Conservation (phyloP, 1,140 invertebrate genomes). For the Diabrotica undecimpunctata region DNA sequence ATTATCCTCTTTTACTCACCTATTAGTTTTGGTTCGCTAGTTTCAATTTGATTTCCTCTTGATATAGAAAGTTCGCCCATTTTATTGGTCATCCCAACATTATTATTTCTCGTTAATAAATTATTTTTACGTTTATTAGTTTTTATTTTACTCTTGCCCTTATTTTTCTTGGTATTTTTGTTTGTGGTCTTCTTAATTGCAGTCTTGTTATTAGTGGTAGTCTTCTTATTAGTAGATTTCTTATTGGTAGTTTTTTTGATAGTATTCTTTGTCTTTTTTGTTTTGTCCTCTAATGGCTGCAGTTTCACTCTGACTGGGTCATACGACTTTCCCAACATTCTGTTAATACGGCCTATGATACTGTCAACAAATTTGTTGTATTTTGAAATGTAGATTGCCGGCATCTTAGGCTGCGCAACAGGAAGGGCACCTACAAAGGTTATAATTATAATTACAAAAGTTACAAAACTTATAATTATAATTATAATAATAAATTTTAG, state of each 20-base stretch:
- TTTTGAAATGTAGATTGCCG: slow-evolving; percentile 68
- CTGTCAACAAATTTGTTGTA: slow-evolving; percentile 81
- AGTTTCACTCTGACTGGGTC: slow-evolving; percentile 78
- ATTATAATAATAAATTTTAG: too few species aligned
- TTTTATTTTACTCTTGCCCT: slow-evolving; percentile 31
- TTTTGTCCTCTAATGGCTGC: slow-evolving; percentile 52
- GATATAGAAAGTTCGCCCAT: slow-evolving; percentile 32
- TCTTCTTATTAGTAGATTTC: slow-evolving; percentile 30
- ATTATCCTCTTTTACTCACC: slow-evolving; percentile 1
- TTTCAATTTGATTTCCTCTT: slow-evolving; percentile 14
- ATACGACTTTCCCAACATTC: slow-evolving; percentile 69
- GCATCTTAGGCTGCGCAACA: slow-evolving; percentile 47
- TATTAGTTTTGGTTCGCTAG: not conserved
- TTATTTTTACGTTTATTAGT: slow-evolving; percentile 8
- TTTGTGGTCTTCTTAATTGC: slow-evolving; percentile 28
- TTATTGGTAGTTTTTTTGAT: slow-evolving; percentile 10
- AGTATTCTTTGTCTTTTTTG: slow-evolving; percentile 27
- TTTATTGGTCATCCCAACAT: slow-evolving; percentile 28
- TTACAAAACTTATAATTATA: too few species aligned
- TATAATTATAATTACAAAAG: too few species aligned
- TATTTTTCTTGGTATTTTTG: slow-evolving; percentile 33
- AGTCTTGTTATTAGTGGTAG: slow-evolving; percentile 4
- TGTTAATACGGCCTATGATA: slow-evolving; percentile 73
- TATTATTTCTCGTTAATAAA: not conserved
- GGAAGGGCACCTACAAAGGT: slow-evolving; percentile 32